Evolutionary conservation across 2,797 vertebrate genomes (phyloP).

Genomic region (Pogonophryne albipinna): DNA sequence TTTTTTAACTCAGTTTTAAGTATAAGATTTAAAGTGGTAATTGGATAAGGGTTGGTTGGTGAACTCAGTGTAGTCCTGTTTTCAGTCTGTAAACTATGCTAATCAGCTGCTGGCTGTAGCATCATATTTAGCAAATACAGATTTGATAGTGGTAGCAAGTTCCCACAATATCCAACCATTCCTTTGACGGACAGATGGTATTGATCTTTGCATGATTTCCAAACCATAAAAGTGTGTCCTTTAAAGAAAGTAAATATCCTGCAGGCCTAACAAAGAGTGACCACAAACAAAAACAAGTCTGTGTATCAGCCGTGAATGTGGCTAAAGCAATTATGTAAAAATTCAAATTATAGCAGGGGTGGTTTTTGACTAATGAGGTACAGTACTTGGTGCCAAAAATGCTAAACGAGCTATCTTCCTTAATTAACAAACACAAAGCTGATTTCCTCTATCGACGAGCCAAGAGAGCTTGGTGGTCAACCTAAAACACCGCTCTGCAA

Average conservation of each 20-base stretch:
- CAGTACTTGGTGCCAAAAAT: conserved; percentile 22
- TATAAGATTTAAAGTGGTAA: not conserved
- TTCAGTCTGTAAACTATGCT: not conserved
- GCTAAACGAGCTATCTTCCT: conserved; percentile 16
- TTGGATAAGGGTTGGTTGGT: not conserved
- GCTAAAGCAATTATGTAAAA: conserved; percentile 16
- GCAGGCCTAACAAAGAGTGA: not conserved
- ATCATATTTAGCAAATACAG: not conserved
- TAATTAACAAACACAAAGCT: conserved; percentile 36
- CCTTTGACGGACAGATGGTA: not conserved
- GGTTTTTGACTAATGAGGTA: conserved; percentile 28
- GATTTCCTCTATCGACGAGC: conserved; percentile 31
- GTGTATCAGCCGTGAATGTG: conserved; percentile 6
- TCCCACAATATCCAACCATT: not conserved
- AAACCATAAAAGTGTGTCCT: not conserved
- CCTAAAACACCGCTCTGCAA: conserved; percentile 21
- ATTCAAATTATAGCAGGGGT: conserved; percentile 2
- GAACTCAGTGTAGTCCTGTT: not conserved
- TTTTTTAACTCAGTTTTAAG: not conserved
- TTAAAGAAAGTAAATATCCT: not conserved
- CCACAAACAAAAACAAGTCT: conserved; percentile 14
- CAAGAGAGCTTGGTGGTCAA: conserved; percentile 27
- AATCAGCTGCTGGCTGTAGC: not conserved
- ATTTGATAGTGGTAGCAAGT: not conserved
- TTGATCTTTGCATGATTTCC: not conserved